These are phyloP conservation scores for Lissonota sp. DNA, from an alignment of 2,888 invertebrate genomes.

Conservation along the genomic window DNA sequence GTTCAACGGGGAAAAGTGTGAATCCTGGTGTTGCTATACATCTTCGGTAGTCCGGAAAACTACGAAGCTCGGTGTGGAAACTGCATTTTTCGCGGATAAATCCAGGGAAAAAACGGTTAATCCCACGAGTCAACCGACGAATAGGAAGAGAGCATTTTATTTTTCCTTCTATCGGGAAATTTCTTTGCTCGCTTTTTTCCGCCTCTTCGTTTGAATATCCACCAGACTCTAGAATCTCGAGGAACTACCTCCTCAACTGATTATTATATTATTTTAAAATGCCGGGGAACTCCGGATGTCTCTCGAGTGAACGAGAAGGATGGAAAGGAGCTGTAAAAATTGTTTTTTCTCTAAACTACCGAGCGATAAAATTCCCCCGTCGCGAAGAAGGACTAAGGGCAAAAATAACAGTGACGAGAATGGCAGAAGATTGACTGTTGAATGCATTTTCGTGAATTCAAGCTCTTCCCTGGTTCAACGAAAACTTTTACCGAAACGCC, in stretches of 20 bases:
- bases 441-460: slow-evolving; percentile 24
- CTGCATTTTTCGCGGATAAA: slow-evolving; percentile 9
- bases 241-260: slow-evolving; percentile 8
- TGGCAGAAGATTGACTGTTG: background rate
- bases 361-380: slow-evolving; percentile 4
- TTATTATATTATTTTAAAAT: slow-evolving; percentile 44
- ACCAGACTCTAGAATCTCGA: background rate
- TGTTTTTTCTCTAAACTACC: background rate
- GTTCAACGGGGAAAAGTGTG: background rate
- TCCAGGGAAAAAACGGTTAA: slow-evolving; percentile 12
- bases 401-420: background rate
- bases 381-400: background rate
- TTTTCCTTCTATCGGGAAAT: slow-evolving; percentile 12
- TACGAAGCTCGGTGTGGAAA: slow-evolving; percentile 1
- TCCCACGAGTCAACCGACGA: slow-evolving; percentile 14
- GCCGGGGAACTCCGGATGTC: slow-evolving; percentile 18
- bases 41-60: background rate
- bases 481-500: slow-evolving; percentile 9
- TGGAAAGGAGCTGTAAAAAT: background rate
- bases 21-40: background rate
- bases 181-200: background rate
- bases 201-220: background rate
- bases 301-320: slow-evolving; percentile 2
- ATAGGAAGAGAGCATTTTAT: background rate
- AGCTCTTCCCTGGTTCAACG: background rate